Evolutionary conservation across 2,888 invertebrate species (phyloP).

Genomic region (Pammene aurita): DNA sequence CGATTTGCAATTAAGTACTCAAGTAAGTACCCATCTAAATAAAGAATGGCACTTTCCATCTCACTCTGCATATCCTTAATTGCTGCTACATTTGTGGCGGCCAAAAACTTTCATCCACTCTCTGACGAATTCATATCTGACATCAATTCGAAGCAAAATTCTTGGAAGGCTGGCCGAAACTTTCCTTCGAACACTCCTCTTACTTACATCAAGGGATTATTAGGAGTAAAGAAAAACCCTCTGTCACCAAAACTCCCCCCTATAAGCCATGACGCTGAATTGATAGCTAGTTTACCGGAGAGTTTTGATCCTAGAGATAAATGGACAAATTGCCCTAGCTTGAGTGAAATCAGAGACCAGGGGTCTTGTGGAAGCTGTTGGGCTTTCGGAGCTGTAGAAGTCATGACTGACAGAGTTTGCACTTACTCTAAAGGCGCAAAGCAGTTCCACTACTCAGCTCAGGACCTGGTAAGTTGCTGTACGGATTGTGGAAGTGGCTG

Average conservation of each 20-base stretch:
- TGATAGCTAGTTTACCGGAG: constrained; percentile 84
- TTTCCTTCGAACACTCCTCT: constrained; percentile 85
- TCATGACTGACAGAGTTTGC: constrained; percentile 66
- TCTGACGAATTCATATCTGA: constrained; percentile 3
- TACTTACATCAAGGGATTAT: constrained; percentile 85
- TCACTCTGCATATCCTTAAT: neutral
- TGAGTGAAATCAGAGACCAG: constrained; percentile 76
- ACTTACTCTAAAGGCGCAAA: neutral
- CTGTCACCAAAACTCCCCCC: constrained; percentile 75
- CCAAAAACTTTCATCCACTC: neutral
- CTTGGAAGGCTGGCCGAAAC: constrained; percentile 83
- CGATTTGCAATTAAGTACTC: neutral
- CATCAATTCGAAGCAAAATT: constrained; percentile 75
- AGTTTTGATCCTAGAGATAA: constrained; percentile 90
- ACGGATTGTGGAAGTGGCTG: constrained; percentile 63
- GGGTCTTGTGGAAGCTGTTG: constrained; percentile 97
- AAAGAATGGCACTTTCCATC: neutral
- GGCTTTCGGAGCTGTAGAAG: constrained; percentile 96
- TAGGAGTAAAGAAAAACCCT: constrained; percentile 87
- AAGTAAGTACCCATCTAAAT: neutral
- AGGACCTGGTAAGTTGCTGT: constrained; percentile 93
- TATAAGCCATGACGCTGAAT: constrained; percentile 60
- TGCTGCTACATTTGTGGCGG: neutral
- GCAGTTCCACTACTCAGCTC: constrained; percentile 85
- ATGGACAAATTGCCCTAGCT: constrained; percentile 93